phyloP scores from a whole-genome alignment of 2,888 invertebrate genomes.

The Ischnus inquisitorius region DNA sequence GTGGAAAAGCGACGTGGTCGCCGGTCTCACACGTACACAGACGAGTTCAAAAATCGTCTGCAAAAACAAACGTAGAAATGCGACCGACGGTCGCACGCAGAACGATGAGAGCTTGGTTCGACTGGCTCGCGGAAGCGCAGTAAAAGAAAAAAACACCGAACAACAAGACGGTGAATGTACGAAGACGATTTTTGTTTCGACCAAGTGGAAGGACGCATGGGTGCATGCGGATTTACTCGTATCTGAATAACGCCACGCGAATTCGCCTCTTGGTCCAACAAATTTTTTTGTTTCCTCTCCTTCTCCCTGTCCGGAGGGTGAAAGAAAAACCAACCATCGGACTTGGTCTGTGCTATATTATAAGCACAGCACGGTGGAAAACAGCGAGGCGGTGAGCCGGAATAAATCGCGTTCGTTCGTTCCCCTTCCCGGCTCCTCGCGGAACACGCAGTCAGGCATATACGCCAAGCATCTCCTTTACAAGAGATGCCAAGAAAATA shows the following conservation, averaged over 20 bases:
- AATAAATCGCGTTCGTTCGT: slow-evolving; percentile 80
- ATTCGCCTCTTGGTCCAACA: slow-evolving; percentile 32
- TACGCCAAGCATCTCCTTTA: slow-evolving; percentile 76
- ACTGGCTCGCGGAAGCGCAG: not conserved
- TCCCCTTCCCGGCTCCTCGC: slow-evolving; percentile 21
- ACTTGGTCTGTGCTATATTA: slow-evolving; percentile 53
- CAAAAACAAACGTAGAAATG: not conserved
- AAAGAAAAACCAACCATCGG: slow-evolving; percentile 47
- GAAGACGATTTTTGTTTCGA: slow-evolving; percentile 40
- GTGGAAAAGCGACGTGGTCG: slow-evolving; percentile 17
- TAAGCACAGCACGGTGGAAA: slow-evolving; percentile 39
- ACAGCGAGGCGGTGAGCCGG: slow-evolving; percentile 82
- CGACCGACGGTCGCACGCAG: not conserved
- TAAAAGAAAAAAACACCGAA: not conserved
- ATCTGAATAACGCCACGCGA: slow-evolving; percentile 11
- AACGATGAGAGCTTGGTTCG: not conserved
- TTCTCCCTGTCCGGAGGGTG: slow-evolving; percentile 12
- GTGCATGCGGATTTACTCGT: slow-evolving; percentile 4
- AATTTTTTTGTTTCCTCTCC: slow-evolving; percentile 35
- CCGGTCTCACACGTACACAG: not conserved
- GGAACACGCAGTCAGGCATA: not conserved
- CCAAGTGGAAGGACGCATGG: slow-evolving; percentile 32
- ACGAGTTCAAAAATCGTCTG: not conserved
- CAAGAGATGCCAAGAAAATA: slow-evolving; percentile 81
- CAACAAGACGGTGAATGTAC: not conserved